Percentiles rank a stretch among this genome's conserved stretches.
Evolutionary conservation across 1,140 invertebrate genomes (phyloP).

Genomic region (Chionoecetes opilio): DNA sequence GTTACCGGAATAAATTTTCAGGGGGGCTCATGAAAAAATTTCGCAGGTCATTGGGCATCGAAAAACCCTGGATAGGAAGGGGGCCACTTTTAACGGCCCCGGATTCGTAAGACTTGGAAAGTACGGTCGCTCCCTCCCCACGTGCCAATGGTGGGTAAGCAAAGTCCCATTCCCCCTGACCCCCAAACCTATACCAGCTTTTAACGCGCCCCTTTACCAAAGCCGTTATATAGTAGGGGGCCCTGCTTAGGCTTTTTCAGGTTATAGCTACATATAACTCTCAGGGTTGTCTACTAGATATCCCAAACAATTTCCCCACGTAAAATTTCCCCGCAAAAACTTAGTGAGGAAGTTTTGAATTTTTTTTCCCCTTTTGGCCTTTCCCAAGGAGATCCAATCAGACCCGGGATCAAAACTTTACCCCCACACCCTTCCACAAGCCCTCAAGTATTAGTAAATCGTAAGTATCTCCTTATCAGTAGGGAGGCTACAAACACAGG

Average conservation of each 20-base stretch:
- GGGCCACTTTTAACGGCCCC: too few species aligned
- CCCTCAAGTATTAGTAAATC: neutral
- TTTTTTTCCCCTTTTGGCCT: slow-evolving; percentile 33
- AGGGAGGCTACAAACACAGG: too few species aligned
- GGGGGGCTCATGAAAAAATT: too few species aligned
- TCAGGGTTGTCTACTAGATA: slow-evolving; percentile 6
- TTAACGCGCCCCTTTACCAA: slow-evolving; percentile 42
- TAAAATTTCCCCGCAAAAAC: neutral
- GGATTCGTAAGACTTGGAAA: too few species aligned
- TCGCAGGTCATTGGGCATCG: too few species aligned
- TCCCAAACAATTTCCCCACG: slow-evolving; percentile 15
- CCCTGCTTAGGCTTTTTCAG: neutral
- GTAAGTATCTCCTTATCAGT: too few species aligned
- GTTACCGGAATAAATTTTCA: too few species aligned
- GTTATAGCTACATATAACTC: slow-evolving; percentile 23
- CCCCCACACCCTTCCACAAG: neutral
- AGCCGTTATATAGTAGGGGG: slow-evolving; percentile 13
- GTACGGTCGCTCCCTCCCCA: too few species aligned
- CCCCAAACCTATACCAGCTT: slow-evolving; percentile 5
- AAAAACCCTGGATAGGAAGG: too few species aligned
- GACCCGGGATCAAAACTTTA: slow-evolving; percentile 48
- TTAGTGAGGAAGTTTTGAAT: neutral
- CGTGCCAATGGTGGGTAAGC: too few species aligned
- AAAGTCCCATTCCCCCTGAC: too few species aligned
- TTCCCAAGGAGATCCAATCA: slow-evolving; percentile 11